Conservation (phyloP, 1,140 invertebrate species). For the Lanistes nyassanus region DNA sequence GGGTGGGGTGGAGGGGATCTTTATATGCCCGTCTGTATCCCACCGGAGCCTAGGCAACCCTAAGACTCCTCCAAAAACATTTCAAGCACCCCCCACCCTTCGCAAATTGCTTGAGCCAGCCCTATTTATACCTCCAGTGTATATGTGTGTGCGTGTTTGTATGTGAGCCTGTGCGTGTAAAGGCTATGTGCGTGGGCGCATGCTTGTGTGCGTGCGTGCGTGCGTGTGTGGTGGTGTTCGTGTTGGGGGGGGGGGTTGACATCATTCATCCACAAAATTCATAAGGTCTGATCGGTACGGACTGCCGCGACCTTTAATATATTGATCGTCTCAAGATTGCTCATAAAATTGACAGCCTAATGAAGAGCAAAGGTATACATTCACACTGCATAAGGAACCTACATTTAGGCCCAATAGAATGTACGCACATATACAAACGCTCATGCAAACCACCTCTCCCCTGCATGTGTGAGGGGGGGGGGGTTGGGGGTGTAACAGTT, state of each 20-base stretch:
- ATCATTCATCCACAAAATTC: not conserved
- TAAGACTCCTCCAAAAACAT: too few species aligned
- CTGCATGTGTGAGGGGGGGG: too few species aligned
- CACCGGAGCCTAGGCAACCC: too few species aligned
- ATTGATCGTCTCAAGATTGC: not conserved
- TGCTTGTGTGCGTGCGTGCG: not conserved
- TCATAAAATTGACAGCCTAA: too few species aligned
- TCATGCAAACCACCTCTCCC: not conserved
- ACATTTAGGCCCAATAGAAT: not conserved
- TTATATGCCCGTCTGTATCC: not conserved
- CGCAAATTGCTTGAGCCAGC: too few species aligned
- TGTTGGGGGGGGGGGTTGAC: not conserved
- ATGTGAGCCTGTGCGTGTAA: not conserved
- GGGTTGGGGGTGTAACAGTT: too few species aligned
- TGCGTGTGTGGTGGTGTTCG: slow-evolving; percentile 4
- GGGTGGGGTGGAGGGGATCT: not conserved
- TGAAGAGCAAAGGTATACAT: not conserved
- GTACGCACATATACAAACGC: slow-evolving; percentile 1
- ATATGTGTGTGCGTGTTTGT: slow-evolving; percentile 2
- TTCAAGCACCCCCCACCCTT: too few species aligned
- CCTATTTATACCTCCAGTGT: too few species aligned
- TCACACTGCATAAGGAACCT: not conserved
- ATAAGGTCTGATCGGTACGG: too few species aligned
- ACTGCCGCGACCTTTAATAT: too few species aligned
- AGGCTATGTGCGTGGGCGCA: not conserved